These are phyloP conservation scores for Metopolophium dirhodum DNA, from an alignment of 1,140 invertebrate genomes.

Conservation along the genomic window DNA sequence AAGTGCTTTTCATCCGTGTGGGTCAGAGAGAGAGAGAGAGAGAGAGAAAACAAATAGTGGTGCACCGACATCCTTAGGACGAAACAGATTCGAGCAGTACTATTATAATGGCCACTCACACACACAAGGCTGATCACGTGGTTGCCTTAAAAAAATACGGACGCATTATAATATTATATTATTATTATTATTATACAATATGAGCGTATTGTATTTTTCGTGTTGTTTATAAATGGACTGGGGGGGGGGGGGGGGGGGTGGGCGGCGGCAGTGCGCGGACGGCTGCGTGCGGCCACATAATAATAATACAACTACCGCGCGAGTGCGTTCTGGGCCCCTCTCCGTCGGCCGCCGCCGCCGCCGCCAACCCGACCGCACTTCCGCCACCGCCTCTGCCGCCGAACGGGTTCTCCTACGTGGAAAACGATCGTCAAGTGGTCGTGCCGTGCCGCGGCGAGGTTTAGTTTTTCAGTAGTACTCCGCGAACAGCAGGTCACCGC, in stretches of 20 bases:
- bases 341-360: not conserved
- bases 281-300: not conserved
- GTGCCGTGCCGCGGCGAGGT: not conserved
- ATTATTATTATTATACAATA: not conserved
- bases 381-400: not conserved
- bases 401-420: constrained; percentile 9
- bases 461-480: not conserved
- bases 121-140: not conserved
- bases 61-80: not conserved
- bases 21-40: too few relatives aligned
- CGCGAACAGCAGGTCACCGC: not conserved
- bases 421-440: constrained; percentile 7
- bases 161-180: not conserved
- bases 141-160: not conserved
- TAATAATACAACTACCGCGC: not conserved
- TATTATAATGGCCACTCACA: not conserved
- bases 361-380: not conserved
- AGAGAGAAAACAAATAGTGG: too few relatives aligned
- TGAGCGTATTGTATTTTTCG: not conserved
- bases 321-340: not conserved
- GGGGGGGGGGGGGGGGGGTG: too few relatives aligned
- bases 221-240: not conserved
- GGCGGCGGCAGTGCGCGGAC: not conserved
- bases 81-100: not conserved
- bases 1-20: too few relatives aligned